Evolutionary conservation across 1,140 invertebrate genomes (phyloP), one percentile per base, ranked within the genome.

Genomic region (Sycophaga agraensis): DNA sequence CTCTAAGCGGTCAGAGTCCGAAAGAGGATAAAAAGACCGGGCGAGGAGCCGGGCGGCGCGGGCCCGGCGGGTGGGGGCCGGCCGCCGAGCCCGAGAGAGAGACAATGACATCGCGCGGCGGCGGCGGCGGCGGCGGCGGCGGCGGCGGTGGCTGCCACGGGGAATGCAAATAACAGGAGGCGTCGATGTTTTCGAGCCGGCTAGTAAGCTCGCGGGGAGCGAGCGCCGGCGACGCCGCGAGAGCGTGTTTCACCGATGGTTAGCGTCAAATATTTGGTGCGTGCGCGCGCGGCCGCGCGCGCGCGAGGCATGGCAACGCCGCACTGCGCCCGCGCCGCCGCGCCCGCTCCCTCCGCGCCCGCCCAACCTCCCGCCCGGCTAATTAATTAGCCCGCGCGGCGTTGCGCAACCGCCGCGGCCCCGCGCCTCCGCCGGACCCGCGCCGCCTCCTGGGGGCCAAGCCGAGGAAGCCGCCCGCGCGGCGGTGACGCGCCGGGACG

Each of bases 181-280:
- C 73, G 73, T 69, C 71, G 70, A 79, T 80, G 77, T 78, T 80
- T 80, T 80, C 72, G 67, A 78, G 70, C 66, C 64, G 76, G 76
- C 71, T 80, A 78, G 78, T 80, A 80, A 77, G 63, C 66, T 63
- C 61, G 68, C 37, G 16, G 66, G 69, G 65, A 71, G 59, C 48
- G 37, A 5, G n/a, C 45, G 45, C 24, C 48, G 39, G 70, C 70
- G 70, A 74, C 28, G 28, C 5, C 28, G 28, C 4, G 28, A 31
- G 75, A 76, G 31, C 16, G 37, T 34, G 48, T 59, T 78, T 78
- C 77, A 74, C 72, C 76, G 76, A 78, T 80, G 78, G 76, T 78
- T 78, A 77, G 75, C 78, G 72, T 80, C 73, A 79, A 80, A 80
- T 79, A 80, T 79, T 80, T 78, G 76, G 76, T 76, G 76, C 76